Evolutionary conservation across 2,888 invertebrate species (phyloP).

Genomic region (Shargacucullia verbasci): DNA sequence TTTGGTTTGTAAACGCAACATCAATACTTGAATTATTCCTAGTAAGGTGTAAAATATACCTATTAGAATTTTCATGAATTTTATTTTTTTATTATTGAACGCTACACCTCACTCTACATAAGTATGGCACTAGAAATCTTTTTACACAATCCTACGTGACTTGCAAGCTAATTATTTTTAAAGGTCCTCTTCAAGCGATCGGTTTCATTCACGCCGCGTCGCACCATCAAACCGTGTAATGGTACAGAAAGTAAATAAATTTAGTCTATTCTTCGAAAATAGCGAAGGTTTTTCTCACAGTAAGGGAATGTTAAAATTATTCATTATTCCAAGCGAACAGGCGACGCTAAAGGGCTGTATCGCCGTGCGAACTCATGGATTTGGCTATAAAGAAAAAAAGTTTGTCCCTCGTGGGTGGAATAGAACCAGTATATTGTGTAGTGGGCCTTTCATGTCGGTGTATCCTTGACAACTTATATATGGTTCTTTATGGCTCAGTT

Average conservation of each 20-base stretch:
- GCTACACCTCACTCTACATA: constrained; percentile 16
- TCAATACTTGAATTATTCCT: too few relatives aligned
- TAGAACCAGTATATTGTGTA: too few relatives aligned
- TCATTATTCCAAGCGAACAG: constrained; percentile 41
- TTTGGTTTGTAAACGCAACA: too few relatives aligned
- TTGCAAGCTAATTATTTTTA: constrained; percentile 44
- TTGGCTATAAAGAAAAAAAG: constrained; percentile 9
- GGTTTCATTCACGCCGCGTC: constrained; percentile 47
- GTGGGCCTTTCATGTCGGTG: too few relatives aligned
- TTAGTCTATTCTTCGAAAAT: constrained; percentile 40
- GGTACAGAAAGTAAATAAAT: constrained; percentile 63
- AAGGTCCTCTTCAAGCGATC: constrained; percentile 16
- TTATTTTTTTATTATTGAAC: too few relatives aligned
- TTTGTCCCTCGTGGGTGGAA: background rate
- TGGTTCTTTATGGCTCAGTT: too few relatives aligned
- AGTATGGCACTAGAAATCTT: constrained; percentile 33
- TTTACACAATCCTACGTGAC: constrained; percentile 51
- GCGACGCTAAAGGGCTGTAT: constrained; percentile 10
- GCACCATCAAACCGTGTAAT: constrained; percentile 60
- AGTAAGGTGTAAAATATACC: too few relatives aligned
- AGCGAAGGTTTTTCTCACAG: constrained; percentile 30
- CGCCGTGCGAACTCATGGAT: background rate
- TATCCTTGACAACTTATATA: too few relatives aligned
- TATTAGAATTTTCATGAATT: constrained; percentile 25
- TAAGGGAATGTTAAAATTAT: constrained; percentile 40